Evolutionary conservation across 2,888 invertebrate genomes (phyloP).

Genomic region (Willowsia nigromaculata): DNA sequence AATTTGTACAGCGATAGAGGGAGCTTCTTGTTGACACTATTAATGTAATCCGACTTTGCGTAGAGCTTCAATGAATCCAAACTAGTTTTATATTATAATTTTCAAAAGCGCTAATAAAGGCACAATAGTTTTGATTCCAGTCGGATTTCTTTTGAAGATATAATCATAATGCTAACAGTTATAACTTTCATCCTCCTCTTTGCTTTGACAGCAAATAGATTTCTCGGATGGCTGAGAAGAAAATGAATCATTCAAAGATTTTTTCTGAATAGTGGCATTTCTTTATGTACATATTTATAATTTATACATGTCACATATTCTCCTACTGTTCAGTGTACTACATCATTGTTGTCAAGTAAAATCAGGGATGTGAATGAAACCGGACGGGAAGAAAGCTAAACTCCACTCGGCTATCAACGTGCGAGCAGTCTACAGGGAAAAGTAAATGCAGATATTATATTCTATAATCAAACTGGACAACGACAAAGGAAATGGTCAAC

Average conservation of each 20-base stretch:
- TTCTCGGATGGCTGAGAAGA: not conserved
- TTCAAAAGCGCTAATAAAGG: not conserved
- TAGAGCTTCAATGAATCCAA: not conserved
- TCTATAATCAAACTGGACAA: not conserved
- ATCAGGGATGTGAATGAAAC: not conserved
- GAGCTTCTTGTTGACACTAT: not conserved
- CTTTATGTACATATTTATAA: not conserved
- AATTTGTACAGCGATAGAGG: not conserved
- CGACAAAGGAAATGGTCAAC: constrained; percentile 38
- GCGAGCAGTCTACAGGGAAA: not conserved
- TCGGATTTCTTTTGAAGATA: not conserved
- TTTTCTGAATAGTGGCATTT: constrained; percentile 6
- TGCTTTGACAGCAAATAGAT: not conserved
- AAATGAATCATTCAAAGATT: constrained; percentile 13
- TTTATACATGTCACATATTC: not conserved
- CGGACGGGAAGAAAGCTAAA: not conserved
- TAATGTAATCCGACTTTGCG: not conserved
- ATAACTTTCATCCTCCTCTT: not conserved
- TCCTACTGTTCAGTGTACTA: not conserved
- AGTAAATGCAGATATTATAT: constrained; percentile 2
- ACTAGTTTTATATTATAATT: not conserved
- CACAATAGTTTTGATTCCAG: not conserved
- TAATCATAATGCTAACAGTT: not conserved
- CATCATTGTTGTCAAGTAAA: not conserved
- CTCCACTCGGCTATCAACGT: not conserved